Evolutionary conservation across 1,140 invertebrate species (phyloP), one percentile per base, ranked within the genome.

Genomic region (Heliothis virescens): DNA sequence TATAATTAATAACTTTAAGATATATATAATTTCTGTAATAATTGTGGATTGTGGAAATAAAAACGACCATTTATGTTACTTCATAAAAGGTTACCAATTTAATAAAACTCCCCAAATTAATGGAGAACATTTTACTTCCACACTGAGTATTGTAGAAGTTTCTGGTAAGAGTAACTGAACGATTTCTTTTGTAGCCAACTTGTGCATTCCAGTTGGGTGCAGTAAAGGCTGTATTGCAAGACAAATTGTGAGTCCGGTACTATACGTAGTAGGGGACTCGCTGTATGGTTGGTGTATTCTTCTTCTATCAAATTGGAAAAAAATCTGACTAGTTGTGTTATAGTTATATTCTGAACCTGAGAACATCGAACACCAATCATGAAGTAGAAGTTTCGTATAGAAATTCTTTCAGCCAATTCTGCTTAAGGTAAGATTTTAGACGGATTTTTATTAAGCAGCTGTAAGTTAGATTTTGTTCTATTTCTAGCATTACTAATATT

Each of bases 211-310:
- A 76, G 62, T 81, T 71, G 77, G 79, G 67, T 80, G 79, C 83
- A 79, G 79, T 75, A 82, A 76, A 79, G 76, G 82, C 76, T 83
- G 79, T 55, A 76, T 82, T 79, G 80, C 78, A 83, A 87, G 85
- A 85, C 82, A 87, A 87, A 87, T 87, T 84, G 85, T 87, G 60
- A 83, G 85, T 85, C 81, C 80, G 55, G 55, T 74, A 69, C 69
- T 83, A 62, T 77, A 60, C 62, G 76, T 81, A 48, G 12, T 9
- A 13, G 1, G 13, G 12, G n/a, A 74, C 41, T 47, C 41, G n/a
- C 48, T 26, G 55, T 74, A 77, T 29, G 59, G 82, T 82, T 7
- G 11, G 1, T 10, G n/a, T n/a, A 73, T 80, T 83, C 41, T 60
- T 75, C 9, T 41, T 81, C 1, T 72, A 1, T 47, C 0, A 16